Evolutionary conservation across 2,797 vertebrate species (phyloP).

Genomic region (Oryzias sinensis): DNA sequence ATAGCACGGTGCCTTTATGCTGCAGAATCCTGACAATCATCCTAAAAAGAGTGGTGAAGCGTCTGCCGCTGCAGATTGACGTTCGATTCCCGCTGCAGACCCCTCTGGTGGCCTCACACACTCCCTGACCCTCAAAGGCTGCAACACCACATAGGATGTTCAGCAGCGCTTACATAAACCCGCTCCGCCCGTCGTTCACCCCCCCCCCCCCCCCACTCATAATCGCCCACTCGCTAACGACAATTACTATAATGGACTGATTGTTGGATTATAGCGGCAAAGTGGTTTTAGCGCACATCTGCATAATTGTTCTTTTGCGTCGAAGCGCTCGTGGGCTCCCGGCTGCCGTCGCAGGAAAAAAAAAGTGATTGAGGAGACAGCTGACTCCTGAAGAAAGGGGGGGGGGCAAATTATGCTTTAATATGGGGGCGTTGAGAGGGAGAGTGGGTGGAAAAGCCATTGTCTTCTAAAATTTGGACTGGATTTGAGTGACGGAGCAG

Average conservation of each 20-base stretch:
- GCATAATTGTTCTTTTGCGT: slow-evolving; percentile 72
- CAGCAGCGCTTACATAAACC: slow-evolving; percentile 59
- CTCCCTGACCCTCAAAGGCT: slow-evolving; percentile 14
- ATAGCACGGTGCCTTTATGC: neutral
- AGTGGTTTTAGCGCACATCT: slow-evolving; percentile 71
- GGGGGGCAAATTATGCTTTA: slow-evolving; percentile 30
- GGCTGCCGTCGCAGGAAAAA: slow-evolving; percentile 45
- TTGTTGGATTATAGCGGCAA: slow-evolving; percentile 69
- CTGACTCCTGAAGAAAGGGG: slow-evolving; percentile 38
- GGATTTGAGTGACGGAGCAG: slow-evolving; percentile 4
- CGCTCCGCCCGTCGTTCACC: slow-evolving; percentile 23
- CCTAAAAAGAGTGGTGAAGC: too few relatives aligned
- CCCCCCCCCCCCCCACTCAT: slow-evolving; percentile 30
- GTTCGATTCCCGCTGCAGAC: too few relatives aligned
- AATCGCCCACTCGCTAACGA: slow-evolving; percentile 68
- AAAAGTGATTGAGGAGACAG: slow-evolving; percentile 49
- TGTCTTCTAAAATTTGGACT: slow-evolving; percentile 20
- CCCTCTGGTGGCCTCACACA: neutral
- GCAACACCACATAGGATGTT: slow-evolving; percentile 43
- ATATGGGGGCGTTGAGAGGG: slow-evolving; percentile 52
- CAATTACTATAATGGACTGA: slow-evolving; percentile 73
- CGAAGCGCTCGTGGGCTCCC: slow-evolving; percentile 45
- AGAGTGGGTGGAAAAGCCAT: slow-evolving; percentile 18
- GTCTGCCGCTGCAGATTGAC: neutral
- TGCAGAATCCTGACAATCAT: too few relatives aligned